Evolutionary conservation across 2,797 vertebrate genomes (phyloP).

Genomic region (Alfaro cultratus): DNA sequence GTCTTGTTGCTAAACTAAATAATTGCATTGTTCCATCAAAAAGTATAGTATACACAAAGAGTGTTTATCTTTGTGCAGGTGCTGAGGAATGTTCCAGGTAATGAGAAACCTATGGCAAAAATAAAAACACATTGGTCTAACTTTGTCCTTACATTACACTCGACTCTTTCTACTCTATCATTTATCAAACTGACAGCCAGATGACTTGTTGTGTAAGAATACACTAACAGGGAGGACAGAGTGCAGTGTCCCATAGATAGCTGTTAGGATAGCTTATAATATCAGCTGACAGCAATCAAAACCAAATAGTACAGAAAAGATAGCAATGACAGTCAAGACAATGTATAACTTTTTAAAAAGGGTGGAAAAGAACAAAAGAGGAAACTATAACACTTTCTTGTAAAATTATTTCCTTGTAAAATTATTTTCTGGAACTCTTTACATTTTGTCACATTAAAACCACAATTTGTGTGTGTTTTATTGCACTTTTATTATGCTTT

Average conservation of each 20-base stretch:
- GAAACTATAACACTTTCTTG: slow-evolving; percentile 50
- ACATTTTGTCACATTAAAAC: not conserved
- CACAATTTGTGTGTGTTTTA: not conserved
- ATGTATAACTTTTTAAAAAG: slow-evolving; percentile 60
- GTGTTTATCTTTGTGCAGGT: slow-evolving; percentile 17
- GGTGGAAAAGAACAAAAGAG: slow-evolving; percentile 68
- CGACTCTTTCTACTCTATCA: slow-evolving; percentile 55
- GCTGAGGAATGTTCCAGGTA: slow-evolving; percentile 3
- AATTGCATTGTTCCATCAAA: slow-evolving; percentile 22
- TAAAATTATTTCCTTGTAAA: not conserved
- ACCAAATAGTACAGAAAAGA: slow-evolving; percentile 26
- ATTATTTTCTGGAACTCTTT: not conserved
- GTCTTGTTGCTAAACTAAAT: slow-evolving; percentile 27
- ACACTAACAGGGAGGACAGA: slow-evolving; percentile 38
- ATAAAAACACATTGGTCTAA: slow-evolving; percentile 29
- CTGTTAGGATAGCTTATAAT: slow-evolving; percentile 65
- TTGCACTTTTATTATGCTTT: not conserved
- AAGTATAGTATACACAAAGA: slow-evolving; percentile 19
- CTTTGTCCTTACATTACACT: slow-evolving; percentile 11
- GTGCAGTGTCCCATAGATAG: slow-evolving; percentile 67
- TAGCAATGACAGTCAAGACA: slow-evolving; percentile 61
- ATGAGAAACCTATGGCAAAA: slow-evolving; percentile 25
- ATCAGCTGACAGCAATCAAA: slow-evolving; percentile 70
- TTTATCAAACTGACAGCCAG: slow-evolving; percentile 67
- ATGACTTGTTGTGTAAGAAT: slow-evolving; percentile 46